Evolutionary conservation across 2,113 vertebrate species (phyloP), one percentile per base, ranked within the genome.

Genomic region (Oncorhynchus keta): DNA sequence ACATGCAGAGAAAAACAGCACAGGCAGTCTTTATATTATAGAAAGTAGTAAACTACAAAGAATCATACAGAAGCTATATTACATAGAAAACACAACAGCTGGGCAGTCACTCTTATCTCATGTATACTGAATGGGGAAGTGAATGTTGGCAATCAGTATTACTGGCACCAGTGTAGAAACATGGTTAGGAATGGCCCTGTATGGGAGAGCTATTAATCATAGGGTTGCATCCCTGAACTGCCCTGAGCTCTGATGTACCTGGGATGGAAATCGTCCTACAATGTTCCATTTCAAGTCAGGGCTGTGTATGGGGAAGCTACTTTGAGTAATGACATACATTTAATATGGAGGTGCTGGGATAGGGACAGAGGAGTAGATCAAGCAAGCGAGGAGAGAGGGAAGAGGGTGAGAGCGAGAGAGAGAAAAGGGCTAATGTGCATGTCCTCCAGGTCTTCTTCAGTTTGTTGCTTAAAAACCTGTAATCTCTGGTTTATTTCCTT

Each of bases 171-270:
- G 81, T 85, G 76, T 20, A 24, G 73, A 85, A 73, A 78, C 75
- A 48, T 45, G 70, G 79, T 84, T 93, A 94, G 85, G 86, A 93
- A 94, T 89, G 86, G 48, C 80, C 71, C 49, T 12, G 71, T 81
- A 86, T 76, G 70, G 35, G 78, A 84, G 78, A 84, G 87, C 81
- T 76, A 92, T 92, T 92, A 88, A 88, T 93, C 93, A 89, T 69
- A 1, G 64, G 57, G 62, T 79, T 24, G 45, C 45, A 24, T 83
- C 0, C 55, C 35, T 79, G 67, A 30, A 81, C 85, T 9, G 83
- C 0, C 55, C 35, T 79, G 67, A 30, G 81, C 85, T 12, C 14
- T 81, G 92, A 93, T 89, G 85, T 84, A 90, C 22, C 61, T 81
- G 14, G 75, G 81, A 90, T 77, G 84, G 86, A 92, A 81, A 90